Evolutionary conservation across 2,888 invertebrate species (phyloP), one percentile per base, ranked within the genome.

Genomic region (Zhengitettix transpicula): DNA sequence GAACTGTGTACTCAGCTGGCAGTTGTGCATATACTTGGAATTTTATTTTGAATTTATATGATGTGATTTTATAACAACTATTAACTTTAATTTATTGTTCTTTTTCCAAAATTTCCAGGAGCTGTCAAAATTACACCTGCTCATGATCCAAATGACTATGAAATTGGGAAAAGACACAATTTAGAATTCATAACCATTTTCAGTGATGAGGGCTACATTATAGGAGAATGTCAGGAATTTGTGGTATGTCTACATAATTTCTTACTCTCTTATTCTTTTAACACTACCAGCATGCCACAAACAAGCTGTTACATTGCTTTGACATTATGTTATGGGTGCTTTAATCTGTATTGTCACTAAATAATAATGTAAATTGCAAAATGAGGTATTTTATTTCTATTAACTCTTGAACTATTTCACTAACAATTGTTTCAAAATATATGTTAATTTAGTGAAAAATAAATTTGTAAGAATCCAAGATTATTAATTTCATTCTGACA

Each of bases 101-200:
- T 17, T 41, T 12, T 28, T 28, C 28, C 2, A 28, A 28, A 28
- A 5, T 2, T 42, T 54, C 47, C 52, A 87, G 91, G 98, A 66
- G 97, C 96, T 62, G 99, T 99, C 0, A 99, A 99, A 77, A 92
- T 99, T 63, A 98, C 98, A 1, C 98, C 99, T 0, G 97, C 95
- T 2, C 99, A 99, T 73, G 97, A 99, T 73, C 89, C 85, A 44
- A 92, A 91, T 69, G 99, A 99, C 77, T 99, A 96, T 72, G 96
- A 96, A 69, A 87, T 94, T 53, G 98, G 92, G 47, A 87, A 89
- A 69, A 80, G 95, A 10, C 93, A 95, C 72, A 81, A 85, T 65
- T 75, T 99, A 63, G 85, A 87, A 0, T 88, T 89, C 71, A 80
- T 97, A 65, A 93, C 85, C 47, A 89, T 98, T 60, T 85, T 99